A percentile compares a stretch with the other conserved stretches of the same genome.
Conservation (phyloP, 2,888 invertebrate genomes). For the Drosophila ezoana region DNA sequence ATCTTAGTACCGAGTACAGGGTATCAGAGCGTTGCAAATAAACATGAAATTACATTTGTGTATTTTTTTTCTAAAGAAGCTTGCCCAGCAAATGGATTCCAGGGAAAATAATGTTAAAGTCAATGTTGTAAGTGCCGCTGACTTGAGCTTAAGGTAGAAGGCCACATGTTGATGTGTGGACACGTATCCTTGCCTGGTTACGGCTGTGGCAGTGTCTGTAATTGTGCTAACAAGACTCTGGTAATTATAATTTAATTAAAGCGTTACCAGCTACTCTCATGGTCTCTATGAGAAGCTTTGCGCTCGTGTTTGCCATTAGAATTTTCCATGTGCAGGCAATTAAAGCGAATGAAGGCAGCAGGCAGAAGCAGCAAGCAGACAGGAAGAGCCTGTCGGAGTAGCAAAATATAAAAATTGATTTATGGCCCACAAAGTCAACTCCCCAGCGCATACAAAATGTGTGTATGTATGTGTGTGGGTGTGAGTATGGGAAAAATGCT, state of each 20-base stretch:
- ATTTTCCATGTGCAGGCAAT: constrained; percentile 64
- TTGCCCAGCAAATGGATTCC: background rate
- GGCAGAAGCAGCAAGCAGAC: constrained; percentile 2
- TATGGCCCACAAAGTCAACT: constrained; percentile 49
- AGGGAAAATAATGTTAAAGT: constrained; percentile 11
- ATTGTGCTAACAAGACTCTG: constrained; percentile 72
- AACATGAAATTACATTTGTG: too few relatives aligned
- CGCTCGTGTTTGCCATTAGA: constrained; percentile 66
- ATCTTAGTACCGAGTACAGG: background rate
- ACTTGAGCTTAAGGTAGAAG: constrained; percentile 7
- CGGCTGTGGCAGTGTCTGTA: constrained; percentile 55
- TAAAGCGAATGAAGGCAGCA: constrained; percentile 40
- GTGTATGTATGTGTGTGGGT: background rate
- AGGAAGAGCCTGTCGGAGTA: constrained; percentile 21
- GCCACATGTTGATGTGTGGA: constrained; percentile 10
- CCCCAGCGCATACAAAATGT: constrained; percentile 10
- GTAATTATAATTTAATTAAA: constrained; percentile 80
- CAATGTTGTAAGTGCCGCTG: constrained; percentile 5
- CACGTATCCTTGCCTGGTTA: constrained; percentile 44
- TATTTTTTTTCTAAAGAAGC: background rate
- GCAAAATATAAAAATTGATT: constrained; percentile 67
- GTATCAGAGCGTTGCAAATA: background rate
- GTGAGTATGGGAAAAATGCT: constrained; percentile 1
- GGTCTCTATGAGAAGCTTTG: constrained; percentile 6
- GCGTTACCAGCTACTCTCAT: constrained; percentile 27